Percentiles rank a stretch among this genome's conserved stretches.
phyloP scores from a whole-genome alignment of 2,113 vertebrate species.

The Notiomystis cincta region DNA sequence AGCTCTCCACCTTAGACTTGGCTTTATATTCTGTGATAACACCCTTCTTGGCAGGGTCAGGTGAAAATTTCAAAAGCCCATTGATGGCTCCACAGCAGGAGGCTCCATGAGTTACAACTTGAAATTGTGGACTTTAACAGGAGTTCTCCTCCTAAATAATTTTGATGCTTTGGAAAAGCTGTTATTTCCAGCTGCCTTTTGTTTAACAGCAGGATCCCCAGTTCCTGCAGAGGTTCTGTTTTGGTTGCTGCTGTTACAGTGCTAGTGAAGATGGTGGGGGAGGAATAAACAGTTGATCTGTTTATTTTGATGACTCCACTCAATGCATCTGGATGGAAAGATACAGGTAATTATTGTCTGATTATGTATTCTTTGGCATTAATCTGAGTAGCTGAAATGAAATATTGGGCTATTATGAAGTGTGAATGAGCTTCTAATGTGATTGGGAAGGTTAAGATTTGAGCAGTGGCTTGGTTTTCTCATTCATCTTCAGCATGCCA shows the following conservation, averaged over 20 bases:
- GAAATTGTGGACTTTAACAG: neutral
- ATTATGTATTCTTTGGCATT: slow-evolving; percentile 19
- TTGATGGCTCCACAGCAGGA: neutral
- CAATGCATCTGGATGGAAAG: neutral
- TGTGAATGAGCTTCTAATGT: slow-evolving; percentile 20
- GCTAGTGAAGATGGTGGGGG: neutral
- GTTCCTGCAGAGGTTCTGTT: slow-evolving; percentile 1
- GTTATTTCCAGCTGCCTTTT: neutral
- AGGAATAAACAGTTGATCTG: neutral
- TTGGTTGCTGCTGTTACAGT: neutral
- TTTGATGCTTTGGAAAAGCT: neutral
- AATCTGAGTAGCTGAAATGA: slow-evolving; percentile 17
- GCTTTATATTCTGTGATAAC: neutral
- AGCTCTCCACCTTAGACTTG: neutral
- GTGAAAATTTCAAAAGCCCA: neutral
- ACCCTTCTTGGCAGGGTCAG: neutral
- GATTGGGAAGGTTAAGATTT: slow-evolving; percentile 12
- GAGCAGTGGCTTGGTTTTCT: slow-evolving; percentile 15
- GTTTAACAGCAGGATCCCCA: neutral
- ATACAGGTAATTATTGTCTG: slow-evolving; percentile 31
- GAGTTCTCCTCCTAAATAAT: neutral
- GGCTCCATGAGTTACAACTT: neutral
- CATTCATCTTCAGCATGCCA: slow-evolving; percentile 27
- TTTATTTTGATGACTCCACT: neutral
- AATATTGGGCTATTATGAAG: neutral